These are phyloP conservation scores for Alcis repandata DNA, from an alignment of 2,888 invertebrate genomes.

Conservation along the genomic window DNA sequence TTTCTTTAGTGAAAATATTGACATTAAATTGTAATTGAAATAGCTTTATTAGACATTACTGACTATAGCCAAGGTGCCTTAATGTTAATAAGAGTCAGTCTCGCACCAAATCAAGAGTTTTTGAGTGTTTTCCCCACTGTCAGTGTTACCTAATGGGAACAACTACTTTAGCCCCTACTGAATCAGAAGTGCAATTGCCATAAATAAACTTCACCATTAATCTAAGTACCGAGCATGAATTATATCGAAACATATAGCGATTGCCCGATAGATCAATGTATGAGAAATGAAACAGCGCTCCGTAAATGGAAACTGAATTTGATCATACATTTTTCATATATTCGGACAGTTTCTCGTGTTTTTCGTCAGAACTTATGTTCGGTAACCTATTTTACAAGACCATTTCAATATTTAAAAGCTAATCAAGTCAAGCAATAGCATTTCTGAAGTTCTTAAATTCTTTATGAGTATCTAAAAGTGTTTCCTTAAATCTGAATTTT, in stretches of 20 bases:
- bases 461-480: conserved; percentile 10
- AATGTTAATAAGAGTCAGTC: conserved; percentile 5
- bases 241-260: no score
- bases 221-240: no score
- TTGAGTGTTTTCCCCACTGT: conserved; percentile 38
- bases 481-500: conserved; percentile 14
- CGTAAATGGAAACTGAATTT: no score
- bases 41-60: background rate
- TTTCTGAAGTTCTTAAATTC: conserved; percentile 9
- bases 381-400: no score
- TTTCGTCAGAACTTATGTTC: no score
- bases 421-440: conserved; percentile 6
- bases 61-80: background rate
- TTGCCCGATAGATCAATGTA: no score
- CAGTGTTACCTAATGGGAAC: conserved; percentile 43
- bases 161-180: conserved; percentile 12
- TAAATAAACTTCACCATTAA: no score
- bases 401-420: background rate
- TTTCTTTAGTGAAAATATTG: background rate
- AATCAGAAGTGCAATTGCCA: conserved; percentile 20
- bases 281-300: background rate
- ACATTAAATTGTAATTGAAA: background rate
- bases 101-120: conserved; percentile 33
- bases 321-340: no score
- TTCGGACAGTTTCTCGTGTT: no score